Evolutionary conservation across 2,888 invertebrate species (phyloP), one percentile per base, ranked within the genome.

Genomic region (Calameuta filiformis): DNA sequence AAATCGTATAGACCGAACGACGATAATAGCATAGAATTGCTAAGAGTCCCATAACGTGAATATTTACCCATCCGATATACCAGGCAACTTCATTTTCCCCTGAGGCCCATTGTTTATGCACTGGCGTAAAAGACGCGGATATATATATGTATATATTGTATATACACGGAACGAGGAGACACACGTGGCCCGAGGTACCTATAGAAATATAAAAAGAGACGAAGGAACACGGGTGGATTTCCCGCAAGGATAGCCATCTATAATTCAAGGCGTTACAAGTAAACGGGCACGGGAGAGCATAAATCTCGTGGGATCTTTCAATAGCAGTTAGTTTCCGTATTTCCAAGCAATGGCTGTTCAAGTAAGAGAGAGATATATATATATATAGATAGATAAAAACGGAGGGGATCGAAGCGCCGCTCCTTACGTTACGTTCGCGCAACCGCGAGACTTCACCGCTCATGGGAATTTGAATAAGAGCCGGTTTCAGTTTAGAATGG

Each of bases 211-310:
- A 71, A 31, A 69, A 34, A 12, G 71, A 71, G 12, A 71, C 71
- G 15, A 30, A 33, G 33, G 33, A 33, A 23, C 56, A 56, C 71
- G 71, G 34, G 71, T 71, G 33, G 35, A 30, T 34, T 74, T 74
- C 34, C 74, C 74, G 74, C 74, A 35, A 74, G 74, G 74, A 74
- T 74, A 35, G 35, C 77, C 75, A 78, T 78, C 79, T 87, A 86
- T 85, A 85, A 90, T 88, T 89, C 89, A 89, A 89, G 87, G 88
- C 86, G 88, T 87, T 88, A 87, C 88, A 86, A 88, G 85, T 85
- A 87, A 87, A 89, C 76, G 69, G 69, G 33, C 35, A 35, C 68
- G 73, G n/a, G 31, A 31, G 73, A 56, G 76, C 73, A 73, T 78
- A 76, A 78, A 78, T 78, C 77, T 75, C 87, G 85, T 84, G 76